A percentile compares a stretch with the other conserved stretches of the same genome.
phyloP scores from a whole-genome alignment of 2,888 invertebrate species.

The Drosophila aldrichi region DNA sequence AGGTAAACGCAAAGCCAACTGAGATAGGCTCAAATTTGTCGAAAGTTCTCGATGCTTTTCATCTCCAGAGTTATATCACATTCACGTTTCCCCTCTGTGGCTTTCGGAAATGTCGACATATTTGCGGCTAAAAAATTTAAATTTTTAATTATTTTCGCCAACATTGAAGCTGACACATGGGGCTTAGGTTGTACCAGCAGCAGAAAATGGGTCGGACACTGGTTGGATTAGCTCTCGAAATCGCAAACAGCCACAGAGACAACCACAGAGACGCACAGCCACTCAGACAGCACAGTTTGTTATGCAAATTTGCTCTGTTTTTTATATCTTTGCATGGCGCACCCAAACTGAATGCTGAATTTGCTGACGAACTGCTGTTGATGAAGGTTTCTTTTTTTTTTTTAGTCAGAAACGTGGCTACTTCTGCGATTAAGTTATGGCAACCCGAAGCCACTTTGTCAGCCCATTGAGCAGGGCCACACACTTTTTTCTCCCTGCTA shows the following conservation, averaged over 20 bases:
- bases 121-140: background rate
- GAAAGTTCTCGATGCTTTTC: background rate
- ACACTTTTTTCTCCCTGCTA: background rate
- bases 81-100: background rate
- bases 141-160: constrained; percentile 7
- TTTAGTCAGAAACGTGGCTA: constrained; percentile 23
- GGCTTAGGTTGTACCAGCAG: constrained; percentile 9
- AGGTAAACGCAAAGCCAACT: background rate
- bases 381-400: constrained; percentile 53
- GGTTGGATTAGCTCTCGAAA: constrained; percentile 42
- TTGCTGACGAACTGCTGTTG: constrained; percentile 48
- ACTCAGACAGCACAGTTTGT: constrained; percentile 27
- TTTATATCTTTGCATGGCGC: constrained; percentile 31
- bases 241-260: constrained; percentile 5
- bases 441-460: constrained; percentile 55
- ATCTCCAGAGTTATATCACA: background rate
- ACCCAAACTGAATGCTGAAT: constrained; percentile 15
- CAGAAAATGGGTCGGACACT: constrained; percentile 47
- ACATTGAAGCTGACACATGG: constrained; percentile 11
- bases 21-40: background rate
- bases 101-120: background rate
- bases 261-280: background rate
- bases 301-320: constrained; percentile 46
- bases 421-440: constrained; percentile 53
- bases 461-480: constrained; percentile 50